A percentile compares a stretch with the other conserved stretches of the same genome.
Evolutionary conservation across 2,888 invertebrate genomes (phyloP).

Genomic region (Fragum fragum): DNA sequence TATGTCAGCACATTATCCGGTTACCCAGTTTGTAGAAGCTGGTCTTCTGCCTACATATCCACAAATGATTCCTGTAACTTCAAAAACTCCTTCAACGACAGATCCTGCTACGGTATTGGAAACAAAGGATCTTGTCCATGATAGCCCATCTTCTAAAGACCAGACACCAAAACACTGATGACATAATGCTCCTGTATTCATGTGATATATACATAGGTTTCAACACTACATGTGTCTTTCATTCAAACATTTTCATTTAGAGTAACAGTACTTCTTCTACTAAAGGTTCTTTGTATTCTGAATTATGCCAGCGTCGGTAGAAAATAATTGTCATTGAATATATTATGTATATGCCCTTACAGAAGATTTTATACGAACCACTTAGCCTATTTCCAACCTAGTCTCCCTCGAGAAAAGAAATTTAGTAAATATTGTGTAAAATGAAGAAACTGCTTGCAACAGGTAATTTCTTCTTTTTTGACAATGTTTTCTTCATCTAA

Average conservation of each 20-base stretch:
- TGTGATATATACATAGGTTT: constrained; percentile 6
- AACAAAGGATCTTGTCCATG: background rate
- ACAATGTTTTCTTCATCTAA: too few species aligned
- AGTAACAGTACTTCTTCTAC: background rate
- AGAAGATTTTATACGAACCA: too few species aligned
- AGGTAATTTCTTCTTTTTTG: too few species aligned
- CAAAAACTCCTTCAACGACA: background rate
- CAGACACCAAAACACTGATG: background rate
- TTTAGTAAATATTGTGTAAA: too few species aligned
- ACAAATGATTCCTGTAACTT: constrained; percentile 6
- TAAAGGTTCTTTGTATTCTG: background rate
- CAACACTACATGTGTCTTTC: constrained; percentile 51
- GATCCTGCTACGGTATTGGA: background rate
- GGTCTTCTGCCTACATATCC: constrained; percentile 52
- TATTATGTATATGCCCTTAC: too few species aligned
- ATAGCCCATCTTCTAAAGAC: background rate
- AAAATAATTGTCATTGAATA: too few species aligned
- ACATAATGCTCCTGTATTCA: constrained; percentile 4
- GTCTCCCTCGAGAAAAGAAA: too few species aligned
- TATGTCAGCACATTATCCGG: constrained; percentile 35
- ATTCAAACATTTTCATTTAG: constrained; percentile 37
- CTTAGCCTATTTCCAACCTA: too few species aligned
- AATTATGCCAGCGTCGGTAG: background rate
- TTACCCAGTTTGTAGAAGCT: constrained; percentile 56
- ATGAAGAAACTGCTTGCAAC: too few species aligned